A percentile compares a stretch with the other conserved stretches of the same genome.
These are phyloP conservation scores for Astreopora myriophthalma DNA, from an alignment of 64 coral and sea anemone species.

Conservation along the genomic window DNA sequence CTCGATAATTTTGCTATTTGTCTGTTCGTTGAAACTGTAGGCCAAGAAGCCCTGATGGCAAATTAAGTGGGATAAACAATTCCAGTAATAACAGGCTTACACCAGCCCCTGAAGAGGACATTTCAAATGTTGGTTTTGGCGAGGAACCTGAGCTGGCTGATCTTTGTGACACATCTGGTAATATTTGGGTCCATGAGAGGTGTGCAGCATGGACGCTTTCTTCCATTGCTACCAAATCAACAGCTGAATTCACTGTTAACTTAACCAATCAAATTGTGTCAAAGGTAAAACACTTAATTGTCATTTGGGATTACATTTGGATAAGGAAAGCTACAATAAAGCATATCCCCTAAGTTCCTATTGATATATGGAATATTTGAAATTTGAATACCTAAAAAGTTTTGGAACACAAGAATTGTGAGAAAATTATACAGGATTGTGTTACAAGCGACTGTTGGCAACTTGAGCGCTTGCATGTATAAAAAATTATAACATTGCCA, in stretches of 20 bases:
- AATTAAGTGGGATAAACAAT: not conserved
- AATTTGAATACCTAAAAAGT: too few species aligned
- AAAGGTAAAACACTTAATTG: constrained; percentile 54
- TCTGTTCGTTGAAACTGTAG: not conserved
- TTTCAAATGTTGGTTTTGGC: constrained; percentile 77
- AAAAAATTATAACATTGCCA: too few species aligned
- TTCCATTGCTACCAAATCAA: constrained; percentile 68
- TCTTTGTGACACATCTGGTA: constrained; percentile 71
- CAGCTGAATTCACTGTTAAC: constrained; percentile 70
- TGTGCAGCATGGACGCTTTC: constrained; percentile 97
- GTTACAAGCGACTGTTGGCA: too few species aligned
- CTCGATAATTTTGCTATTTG: too few species aligned
- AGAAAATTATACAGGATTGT: too few species aligned
- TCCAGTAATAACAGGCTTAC: not conserved
- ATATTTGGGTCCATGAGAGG: constrained; percentile 94
- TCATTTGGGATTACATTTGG: too few species aligned
- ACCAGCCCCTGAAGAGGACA: constrained; percentile 22
- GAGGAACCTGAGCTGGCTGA: constrained; percentile 64
- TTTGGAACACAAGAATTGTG: too few species aligned
- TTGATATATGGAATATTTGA: too few species aligned
- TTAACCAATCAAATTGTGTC: constrained; percentile 85
- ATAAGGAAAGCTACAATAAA: too few species aligned
- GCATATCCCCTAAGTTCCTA: too few species aligned
- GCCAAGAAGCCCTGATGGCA: not conserved
- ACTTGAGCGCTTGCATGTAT: too few species aligned